Base-by-base conservation (phyloP, 2,888 invertebrate species). In the Thelaira solivaga region DNA sequence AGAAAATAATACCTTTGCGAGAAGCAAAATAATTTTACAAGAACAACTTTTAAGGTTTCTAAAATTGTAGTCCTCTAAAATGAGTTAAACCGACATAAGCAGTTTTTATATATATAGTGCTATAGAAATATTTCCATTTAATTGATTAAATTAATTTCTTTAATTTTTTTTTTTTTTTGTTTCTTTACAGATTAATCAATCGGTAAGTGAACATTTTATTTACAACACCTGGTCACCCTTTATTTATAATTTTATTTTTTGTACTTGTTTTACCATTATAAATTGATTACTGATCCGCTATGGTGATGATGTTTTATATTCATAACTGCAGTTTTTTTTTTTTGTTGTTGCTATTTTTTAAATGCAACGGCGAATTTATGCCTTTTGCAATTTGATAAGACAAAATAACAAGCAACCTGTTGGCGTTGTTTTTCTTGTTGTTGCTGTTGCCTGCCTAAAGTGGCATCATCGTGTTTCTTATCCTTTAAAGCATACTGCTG, bases 331-430 rank as follows among this genome's bases (percentile, higher is more conserved):
- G 7, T 29, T 11, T 20, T 43, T 22, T 6, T 4, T 57, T 45
- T 57, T 57, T 8, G 34, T 34, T 61, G 51, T 36, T 59, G 68
- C 39, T 29, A 4, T 29, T 11, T 20, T 4, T 29, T 29, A 2
- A 62, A 55, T 29, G 16, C 55, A 64, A 57, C 36, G 64, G 72
- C 39, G 41, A 55, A 47, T 39, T 22, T 11, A 18, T 57, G 47
- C 36, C 47, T 47, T 8, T 51, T 59, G 64, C 55, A 55, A 64
- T 64, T 64, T 39, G 55, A 55, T 72, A 55, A 64, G 47, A 13
- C 31, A 31, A n/a, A n/a, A n/a, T n/a, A 64, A 49, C 36, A 22
- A 64, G 62, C 55, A 16, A n/a, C n/a, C n/a, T n/a, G n/a, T n/a
- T n/a, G n/a, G n/a, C n/a, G n/a, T n/a, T n/a, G n/a, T n/a, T n/a